Evolutionary conservation across 2,888 invertebrate species (phyloP), one percentile per base, ranked within the genome.

Genomic region (Amphipoea lucens): DNA sequence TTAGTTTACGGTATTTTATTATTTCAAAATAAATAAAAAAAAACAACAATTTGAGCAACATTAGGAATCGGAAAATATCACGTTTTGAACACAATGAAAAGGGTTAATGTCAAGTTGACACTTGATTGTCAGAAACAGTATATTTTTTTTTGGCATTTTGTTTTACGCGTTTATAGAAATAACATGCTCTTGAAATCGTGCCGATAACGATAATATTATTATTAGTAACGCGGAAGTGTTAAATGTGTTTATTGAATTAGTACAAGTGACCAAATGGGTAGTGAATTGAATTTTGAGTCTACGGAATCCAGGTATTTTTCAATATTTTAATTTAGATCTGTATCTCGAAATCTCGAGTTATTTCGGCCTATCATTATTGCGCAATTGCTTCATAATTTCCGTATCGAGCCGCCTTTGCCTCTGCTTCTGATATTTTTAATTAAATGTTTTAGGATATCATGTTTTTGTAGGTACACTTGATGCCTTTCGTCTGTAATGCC

Each of bases 191-290:
- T 87, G 76, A 74, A 71, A 84, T 81, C 78, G 78, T 82, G 72
- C 79, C 65, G 74, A 84, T 86, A 83, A 72, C 63, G 74, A 76
- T 73, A 76, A 75, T 83, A 81, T 67, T 36, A 48, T 84, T 78
- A 48, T 84, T 78, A 51, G 57, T 82, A 78, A 74, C 76, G 83
- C 89, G 84, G 76, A 84, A 88, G 91, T 94, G 92, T 89, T 93
- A 93, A 29, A 29, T 93, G 93, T 92, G 89, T 89, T 86, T 90
- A 96, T 97, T 83, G 97, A 97, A 81, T 97, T 97, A 63, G 93
- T 88, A 88, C 85, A 79, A 90, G 92, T 92, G 92, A 88, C 90
- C 95, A 95, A 95, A 96, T 96, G 96, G 96, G 93, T 94, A 96
- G 94, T 94, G 95, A 96, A 95, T 89, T 96, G 89, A 94, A 95